Conservation (phyloP, 2,113 vertebrate species). For the Tinamus guttatus region DNA sequence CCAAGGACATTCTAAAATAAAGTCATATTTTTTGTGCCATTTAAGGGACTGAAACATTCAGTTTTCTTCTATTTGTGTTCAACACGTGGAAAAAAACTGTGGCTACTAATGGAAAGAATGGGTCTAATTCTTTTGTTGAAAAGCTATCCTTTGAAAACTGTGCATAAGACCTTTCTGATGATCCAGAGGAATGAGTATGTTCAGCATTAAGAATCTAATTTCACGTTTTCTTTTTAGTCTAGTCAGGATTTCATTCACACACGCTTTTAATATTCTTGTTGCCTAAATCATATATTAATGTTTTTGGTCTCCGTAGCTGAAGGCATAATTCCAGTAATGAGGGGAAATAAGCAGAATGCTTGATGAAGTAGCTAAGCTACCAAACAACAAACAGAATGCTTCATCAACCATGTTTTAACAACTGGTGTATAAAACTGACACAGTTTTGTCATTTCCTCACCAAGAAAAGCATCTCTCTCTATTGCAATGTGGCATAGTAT, state of each 20-base stretch:
- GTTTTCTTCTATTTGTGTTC: background rate
- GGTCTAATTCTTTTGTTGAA: background rate
- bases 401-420: constrained; percentile 53
- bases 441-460: constrained; percentile 12
- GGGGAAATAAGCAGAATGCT: constrained; percentile 67
- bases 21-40: background rate
- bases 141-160: background rate
- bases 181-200: background rate
- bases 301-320: constrained; percentile 52
- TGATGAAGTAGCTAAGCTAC: constrained; percentile 67
- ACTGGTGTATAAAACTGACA: constrained; percentile 1
- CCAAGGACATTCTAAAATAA: background rate
- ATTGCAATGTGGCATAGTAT: background rate
- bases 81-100: background rate
- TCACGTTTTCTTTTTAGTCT: background rate
- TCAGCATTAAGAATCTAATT: background rate
- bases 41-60: background rate
- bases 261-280: constrained; percentile 62
- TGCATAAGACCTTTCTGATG: background rate
- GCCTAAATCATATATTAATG: constrained; percentile 65
- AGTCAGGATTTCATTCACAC: constrained; percentile 56
- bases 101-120: background rate
- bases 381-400: constrained; percentile 67
- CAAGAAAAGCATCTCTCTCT: background rate
- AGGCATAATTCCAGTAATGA: constrained; percentile 73